Percentiles rank a stretch among this genome's conserved stretches.
Evolutionary conservation across 2,113 vertebrate species (phyloP).

Genomic region (Rhinogobius similis): DNA sequence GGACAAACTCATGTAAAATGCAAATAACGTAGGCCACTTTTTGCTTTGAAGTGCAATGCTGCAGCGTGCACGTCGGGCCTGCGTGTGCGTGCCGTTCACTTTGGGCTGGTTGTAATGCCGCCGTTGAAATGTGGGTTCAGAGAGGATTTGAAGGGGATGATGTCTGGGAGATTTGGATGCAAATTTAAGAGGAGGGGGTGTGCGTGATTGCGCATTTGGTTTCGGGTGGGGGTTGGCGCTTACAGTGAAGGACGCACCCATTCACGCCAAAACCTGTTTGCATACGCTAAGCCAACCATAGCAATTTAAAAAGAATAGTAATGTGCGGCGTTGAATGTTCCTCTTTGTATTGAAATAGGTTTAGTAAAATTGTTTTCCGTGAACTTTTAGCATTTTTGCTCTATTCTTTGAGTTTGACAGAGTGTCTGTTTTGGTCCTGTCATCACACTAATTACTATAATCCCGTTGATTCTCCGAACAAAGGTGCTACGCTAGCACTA

Average conservation of each 20-base stretch:
- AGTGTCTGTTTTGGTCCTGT: background rate
- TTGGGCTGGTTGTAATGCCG: background rate
- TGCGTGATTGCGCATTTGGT: background rate
- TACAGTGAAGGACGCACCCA: background rate
- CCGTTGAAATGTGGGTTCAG: slow-evolving; percentile 1
- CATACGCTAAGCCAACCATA: background rate
- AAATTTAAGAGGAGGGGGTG: background rate
- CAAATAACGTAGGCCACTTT: no score
- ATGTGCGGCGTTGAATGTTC: background rate
- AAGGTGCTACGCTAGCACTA: background rate
- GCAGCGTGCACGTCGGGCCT: background rate
- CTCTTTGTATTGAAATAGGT: background rate
- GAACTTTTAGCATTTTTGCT: background rate
- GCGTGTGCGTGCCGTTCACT: background rate
- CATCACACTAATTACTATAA: slow-evolving; percentile 7
- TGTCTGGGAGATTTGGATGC: slow-evolving; percentile 2
- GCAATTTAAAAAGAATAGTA: background rate
- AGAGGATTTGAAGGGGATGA: slow-evolving; percentile 7
- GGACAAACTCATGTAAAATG: no score
- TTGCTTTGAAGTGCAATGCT: no score
- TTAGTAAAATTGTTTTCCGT: background rate
- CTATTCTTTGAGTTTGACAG: background rate
- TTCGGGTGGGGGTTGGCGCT: background rate
- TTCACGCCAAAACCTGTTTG: background rate
- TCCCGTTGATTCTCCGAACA: background rate